Base-by-base conservation (phyloP, 2,797 vertebrate genomes). In the Labeo calbasu region DNA sequence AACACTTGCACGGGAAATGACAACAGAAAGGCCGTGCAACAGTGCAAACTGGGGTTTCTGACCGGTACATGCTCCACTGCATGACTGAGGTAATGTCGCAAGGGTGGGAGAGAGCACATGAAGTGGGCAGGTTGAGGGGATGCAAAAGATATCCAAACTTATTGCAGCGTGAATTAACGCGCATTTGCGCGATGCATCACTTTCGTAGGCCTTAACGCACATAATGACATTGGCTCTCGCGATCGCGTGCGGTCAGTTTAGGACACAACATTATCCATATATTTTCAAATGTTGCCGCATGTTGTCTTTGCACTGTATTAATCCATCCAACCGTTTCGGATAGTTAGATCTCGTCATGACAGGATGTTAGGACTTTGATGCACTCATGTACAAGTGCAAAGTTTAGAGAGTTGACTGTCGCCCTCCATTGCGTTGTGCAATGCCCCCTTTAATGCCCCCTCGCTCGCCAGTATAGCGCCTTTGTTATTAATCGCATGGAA, bases 401-500 rank as follows among this genome's bases (percentile, higher is more conserved):
- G 95, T 96, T 95, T 92, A 90, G 90, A 89, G 95, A 95, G 94
- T 95, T 95, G 82, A 84, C 92, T 93, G 78, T 88, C 91, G 93
- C 92, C 92, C 90, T 92, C 91, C 86, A 91, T 91, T 87, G 89
- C 93, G 93, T 93, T 92, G 93, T 93, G 93, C 93, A 94, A 92
- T 95, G 94, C 94, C 95, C 95, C 95, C 94, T 94, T 93, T 93
- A 95, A 95, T 95, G 94, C 95, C 94, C 94, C 94, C 94, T 93
- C 88, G 93, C 92, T 94, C 93, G 94, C 94, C 93, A 93, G 94
- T 93, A 61, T 59, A 95, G 94, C 94, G 94, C 95, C 95, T 96
- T 96, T 96, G 95, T 96, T 95, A 95, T 95, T 96, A 94, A 95
- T 95, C 94, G 93, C 94, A 90, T 94, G 94, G 92, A 92, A 93